A percentile compares a stretch with the other conserved stretches of the same genome.
phyloP scores from a whole-genome alignment of 2,888 invertebrate species.

The Tachystola acroxantha region DNA sequence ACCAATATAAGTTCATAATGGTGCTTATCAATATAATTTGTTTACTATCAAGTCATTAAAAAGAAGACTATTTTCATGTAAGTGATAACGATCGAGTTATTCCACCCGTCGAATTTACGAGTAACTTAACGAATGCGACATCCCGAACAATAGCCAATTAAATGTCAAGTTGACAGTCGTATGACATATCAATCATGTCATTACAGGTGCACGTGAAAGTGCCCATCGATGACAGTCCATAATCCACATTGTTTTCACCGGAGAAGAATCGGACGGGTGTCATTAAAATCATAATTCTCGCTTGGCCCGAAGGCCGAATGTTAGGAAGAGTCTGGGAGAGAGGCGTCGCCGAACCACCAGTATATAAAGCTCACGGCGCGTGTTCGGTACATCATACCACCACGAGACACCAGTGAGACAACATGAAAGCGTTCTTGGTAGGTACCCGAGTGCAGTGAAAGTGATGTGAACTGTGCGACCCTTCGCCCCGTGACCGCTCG shows the following conservation, averaged over 20 bases:
- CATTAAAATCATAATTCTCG: constrained; percentile 77
- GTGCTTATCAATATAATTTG: too few relatives aligned
- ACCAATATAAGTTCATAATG: too few relatives aligned
- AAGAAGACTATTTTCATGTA: too few relatives aligned
- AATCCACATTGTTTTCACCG: constrained; percentile 72
- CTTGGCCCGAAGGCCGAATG: constrained; percentile 73
- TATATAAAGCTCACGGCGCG: constrained; percentile 62
- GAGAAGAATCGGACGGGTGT: constrained; percentile 68
- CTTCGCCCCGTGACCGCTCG: constrained; percentile 38
- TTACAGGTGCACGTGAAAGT: constrained; percentile 45
- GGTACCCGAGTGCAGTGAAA: constrained; percentile 73
- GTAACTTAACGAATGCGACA: too few relatives aligned
- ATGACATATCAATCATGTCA: constrained; percentile 27
- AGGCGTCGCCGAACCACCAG: constrained; percentile 56
- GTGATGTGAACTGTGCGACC: constrained; percentile 71
- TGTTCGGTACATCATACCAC: constrained; percentile 70
- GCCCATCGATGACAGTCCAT: constrained; percentile 36
- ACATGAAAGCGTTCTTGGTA: constrained; percentile 79
- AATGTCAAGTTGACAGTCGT: constrained; percentile 6
- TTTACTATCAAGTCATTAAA: too few relatives aligned
- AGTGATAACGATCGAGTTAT: too few relatives aligned
- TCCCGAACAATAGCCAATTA: constrained; percentile 14
- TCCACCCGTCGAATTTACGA: too few relatives aligned
- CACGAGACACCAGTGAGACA: constrained; percentile 72
- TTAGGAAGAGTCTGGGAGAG: constrained; percentile 76